Evolutionary conservation across 2,113 vertebrate genomes (phyloP).

Genomic region (Oxygymnocypris stewartii): DNA sequence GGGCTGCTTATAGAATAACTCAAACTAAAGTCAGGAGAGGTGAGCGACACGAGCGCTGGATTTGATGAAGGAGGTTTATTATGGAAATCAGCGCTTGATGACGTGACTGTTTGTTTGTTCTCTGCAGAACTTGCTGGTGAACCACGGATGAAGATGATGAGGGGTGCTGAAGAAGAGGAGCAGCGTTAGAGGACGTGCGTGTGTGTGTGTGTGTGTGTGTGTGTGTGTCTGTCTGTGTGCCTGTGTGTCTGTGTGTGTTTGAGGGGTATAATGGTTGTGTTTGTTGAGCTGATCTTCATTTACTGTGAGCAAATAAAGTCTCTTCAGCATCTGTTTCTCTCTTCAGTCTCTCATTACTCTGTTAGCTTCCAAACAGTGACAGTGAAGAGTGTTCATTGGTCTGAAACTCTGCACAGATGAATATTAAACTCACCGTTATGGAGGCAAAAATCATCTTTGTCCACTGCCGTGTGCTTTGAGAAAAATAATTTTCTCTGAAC

Average conservation of each 20-base stretch:
- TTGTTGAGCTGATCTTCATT: conserved; percentile 37
- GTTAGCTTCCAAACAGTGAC: neutral
- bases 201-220: conserved; percentile 17
- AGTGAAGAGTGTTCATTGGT: neutral
- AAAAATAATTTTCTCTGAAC: neutral
- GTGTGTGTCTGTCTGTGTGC: conserved; percentile 5
- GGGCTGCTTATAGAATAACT: neutral
- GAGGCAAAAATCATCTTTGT: neutral
- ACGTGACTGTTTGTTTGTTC: conserved; percentile 25
- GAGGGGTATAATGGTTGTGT: conserved; percentile 1
- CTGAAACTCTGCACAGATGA: neutral
- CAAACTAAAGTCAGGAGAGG: neutral
- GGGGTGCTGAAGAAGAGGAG: conserved; percentile 3
- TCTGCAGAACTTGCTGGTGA: conserved; percentile 53
- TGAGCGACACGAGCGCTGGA: neutral
- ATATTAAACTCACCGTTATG: neutral
- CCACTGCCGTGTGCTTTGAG: neutral
- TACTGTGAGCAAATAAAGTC: conserved; percentile 45
- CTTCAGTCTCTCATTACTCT: conserved; percentile 2
- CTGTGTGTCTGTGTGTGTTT: neutral
- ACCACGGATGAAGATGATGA: conserved; percentile 49
- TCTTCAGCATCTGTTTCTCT: conserved; percentile 6
- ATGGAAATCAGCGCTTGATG: conserved; percentile 11
- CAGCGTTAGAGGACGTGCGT: neutral
- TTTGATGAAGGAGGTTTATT: conserved; percentile 4